Evolutionary conservation across 2,113 vertebrate genomes (phyloP), one percentile per base, ranked within the genome.

Genomic region (Promerops cafer): DNA sequence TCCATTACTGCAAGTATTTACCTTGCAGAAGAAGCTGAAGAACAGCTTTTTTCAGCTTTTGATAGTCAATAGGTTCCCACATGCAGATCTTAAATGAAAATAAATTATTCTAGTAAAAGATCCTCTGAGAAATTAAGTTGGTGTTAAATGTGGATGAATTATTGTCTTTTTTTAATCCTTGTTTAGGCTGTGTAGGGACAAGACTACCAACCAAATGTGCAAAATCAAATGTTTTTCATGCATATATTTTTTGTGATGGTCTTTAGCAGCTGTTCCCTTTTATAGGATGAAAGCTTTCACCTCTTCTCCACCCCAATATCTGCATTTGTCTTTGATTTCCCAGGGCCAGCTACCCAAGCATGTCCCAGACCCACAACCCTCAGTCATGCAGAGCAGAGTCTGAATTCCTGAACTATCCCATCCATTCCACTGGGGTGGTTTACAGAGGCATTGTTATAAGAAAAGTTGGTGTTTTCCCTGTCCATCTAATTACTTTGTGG

Each of bases 171-270:
- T 47, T 31, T 33, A 4, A 9, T 10, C 11, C 23, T 7, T 27
- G 1, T 89, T 83, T 52, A 49, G 1, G 1, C 19, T 35, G 3
- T 0, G 0, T 33, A 47, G 59, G 47, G 53, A 61, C 49, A 28
- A 59, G 59, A 26, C 23, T 56, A 20, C 14, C 7, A 15, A n/a
- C 22, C 11, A 45, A 70, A 82, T 1, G 1, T 84, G 52, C 24
- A 84, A 75, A 74, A 68, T 44, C n/a, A 69, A 40, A 17, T 27
- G 7, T 5, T 81, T 90, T 75, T 54, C 28, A 9, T 31, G 37
- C 11, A 2, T 31, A 1, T 52, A 5, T 49, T 84, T 77, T 71
- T 71, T 33, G 6, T 24, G 2, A 22, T 40, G 27, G 33, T 2
- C 19, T 82, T 81, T 27, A 49, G 24, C 28, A 66, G 39, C 35